Evolutionary conservation across 2,888 invertebrate genomes (phyloP), one percentile per base, ranked within the genome.

Genomic region (Aleiodes alternator): DNA sequence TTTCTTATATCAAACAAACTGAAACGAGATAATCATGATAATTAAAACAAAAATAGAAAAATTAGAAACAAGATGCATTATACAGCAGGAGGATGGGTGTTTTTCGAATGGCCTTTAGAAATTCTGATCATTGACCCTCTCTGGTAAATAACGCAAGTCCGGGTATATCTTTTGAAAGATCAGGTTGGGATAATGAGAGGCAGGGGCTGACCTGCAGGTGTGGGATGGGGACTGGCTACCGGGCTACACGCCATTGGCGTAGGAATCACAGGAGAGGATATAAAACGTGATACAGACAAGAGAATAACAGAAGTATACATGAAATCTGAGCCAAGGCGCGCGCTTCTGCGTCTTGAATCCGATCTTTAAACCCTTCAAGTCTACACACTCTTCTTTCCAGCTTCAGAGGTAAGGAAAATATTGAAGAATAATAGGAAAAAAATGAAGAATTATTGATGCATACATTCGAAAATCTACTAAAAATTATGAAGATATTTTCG

Each of bases 141-240:
- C 80, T 84, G 85, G 87, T 88, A 87, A 88, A 89, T 89, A 89
- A 88, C 84, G 84, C 85, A 86, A 87, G 85, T 86, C 85, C 82
- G 82, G 84, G 83, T 85, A 85, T 88, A 88, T 87, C 85, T 87
- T 87, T 87, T 84, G 84, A 86, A 83, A 87, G 87, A 88, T 88
- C 88, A 86, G 85, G 86, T 87, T 84, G 83, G 87, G 87, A 89
- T 89, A 88, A 88, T 88, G 87, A 87, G 87, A 87, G 86, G 87
- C 86, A 87, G 85, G 85, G 86, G 80, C 86, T 87, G 85, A 86
- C 84, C 85, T 78, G 86, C 88, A 88, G 88, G 88, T 88, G 89
- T 88, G 86, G 88, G 86, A 85, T 86, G 87, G 83, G 85, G 85
- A 86, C 84, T 83, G 80, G 85, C 89, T 89, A 89, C 89, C 83